Conservation (phyloP, 2,797 vertebrate genomes). For the Bryconaethiops microstoma region DNA sequence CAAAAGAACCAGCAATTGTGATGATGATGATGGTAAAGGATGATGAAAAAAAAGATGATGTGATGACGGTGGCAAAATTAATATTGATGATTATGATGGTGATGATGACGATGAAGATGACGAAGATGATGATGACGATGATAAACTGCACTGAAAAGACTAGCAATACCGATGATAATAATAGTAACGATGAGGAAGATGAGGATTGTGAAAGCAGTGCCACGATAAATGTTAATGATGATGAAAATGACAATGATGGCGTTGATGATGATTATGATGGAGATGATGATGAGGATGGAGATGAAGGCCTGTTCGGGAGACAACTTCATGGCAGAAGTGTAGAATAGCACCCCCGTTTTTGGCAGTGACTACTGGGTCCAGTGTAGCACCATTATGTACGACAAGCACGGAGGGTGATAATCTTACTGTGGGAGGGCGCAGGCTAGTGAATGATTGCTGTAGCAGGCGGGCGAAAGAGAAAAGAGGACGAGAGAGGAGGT, state of each 20-base stretch:
- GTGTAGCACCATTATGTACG: conserved; percentile 83
- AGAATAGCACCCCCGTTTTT: conserved; percentile 72
- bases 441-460: conserved; percentile 76
- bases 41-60: background rate
- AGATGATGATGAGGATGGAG: conserved; percentile 13
- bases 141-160: background rate
- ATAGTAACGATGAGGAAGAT: background rate
- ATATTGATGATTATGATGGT: background rate
- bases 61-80: background rate
- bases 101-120: background rate
- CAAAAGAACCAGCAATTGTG: background rate
- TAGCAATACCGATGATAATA: conserved; percentile 7
- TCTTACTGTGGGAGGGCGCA: conserved; percentile 83
- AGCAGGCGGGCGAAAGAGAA: conserved; percentile 68
- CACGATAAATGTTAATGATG: conserved; percentile 27
- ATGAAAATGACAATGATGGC: conserved; percentile 7
- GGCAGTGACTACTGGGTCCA: conserved; percentile 67
- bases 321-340: conserved; percentile 54
- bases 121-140: background rate
- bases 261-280: background rate
- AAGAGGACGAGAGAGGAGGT: conserved; percentile 58
- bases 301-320: conserved; percentile 34
- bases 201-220: background rate
- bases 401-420: conserved; percentile 79
- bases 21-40: conserved; percentile 42